phyloP scores from a whole-genome alignment of 2,113 vertebrate genomes.

The Polyodon spathula region DNA sequence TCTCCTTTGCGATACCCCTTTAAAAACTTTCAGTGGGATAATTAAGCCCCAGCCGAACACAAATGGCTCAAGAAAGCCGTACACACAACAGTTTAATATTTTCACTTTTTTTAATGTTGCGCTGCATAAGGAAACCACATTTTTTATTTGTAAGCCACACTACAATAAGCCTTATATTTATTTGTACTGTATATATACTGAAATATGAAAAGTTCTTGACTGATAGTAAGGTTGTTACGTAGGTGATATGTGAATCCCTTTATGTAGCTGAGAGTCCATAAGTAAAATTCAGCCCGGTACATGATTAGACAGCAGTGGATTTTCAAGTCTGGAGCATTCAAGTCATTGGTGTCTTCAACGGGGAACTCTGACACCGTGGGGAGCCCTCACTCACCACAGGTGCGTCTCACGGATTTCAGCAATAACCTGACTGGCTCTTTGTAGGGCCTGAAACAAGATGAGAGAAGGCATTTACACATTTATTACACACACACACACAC shows the following conservation, averaged over 20 bases:
- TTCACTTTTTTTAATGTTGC: slow-evolving; percentile 43
- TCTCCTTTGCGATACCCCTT: too few species aligned
- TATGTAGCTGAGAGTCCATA: slow-evolving; percentile 60
- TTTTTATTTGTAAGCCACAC: slow-evolving; percentile 30
- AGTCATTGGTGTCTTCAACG: slow-evolving; percentile 39
- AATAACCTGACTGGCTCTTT: slow-evolving; percentile 95
- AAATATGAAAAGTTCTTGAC: slow-evolving; percentile 37
- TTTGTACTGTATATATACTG: slow-evolving; percentile 21
- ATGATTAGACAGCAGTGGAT: slow-evolving; percentile 59
- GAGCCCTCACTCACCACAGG: slow-evolving; percentile 78
- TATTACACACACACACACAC: background rate
- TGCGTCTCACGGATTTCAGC: slow-evolving; percentile 96
- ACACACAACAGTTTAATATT: slow-evolving; percentile 22
- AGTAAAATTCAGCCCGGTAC: slow-evolving; percentile 63
- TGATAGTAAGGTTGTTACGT: slow-evolving; percentile 15
- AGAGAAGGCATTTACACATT: background rate
- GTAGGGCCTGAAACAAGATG: slow-evolving; percentile 69
- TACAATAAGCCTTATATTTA: slow-evolving; percentile 28
- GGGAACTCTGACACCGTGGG: too few species aligned
- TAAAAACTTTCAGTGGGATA: too few species aligned
- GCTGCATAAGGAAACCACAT: slow-evolving; percentile 36
- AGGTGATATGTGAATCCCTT: slow-evolving; percentile 12
- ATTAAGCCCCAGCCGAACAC: too few species aligned
- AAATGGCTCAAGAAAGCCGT: too few species aligned
- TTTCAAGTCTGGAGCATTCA: slow-evolving; percentile 44